These are phyloP conservation scores for Meloidogyne hapla DNA, from an alignment of 1,140 invertebrate species.

Conservation along the genomic window DNA sequence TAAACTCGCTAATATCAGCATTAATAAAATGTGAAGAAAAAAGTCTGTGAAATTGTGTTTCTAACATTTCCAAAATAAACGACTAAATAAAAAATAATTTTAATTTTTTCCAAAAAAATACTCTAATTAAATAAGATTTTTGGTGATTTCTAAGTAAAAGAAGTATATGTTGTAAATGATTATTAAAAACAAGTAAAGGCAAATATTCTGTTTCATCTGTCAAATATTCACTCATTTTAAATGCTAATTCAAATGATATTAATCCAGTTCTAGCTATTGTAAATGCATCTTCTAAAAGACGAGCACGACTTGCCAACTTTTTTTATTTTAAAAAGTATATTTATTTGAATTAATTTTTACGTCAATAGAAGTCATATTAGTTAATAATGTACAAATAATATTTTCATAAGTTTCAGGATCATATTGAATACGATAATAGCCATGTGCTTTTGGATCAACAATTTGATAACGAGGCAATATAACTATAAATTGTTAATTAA, in stretches of 20 bases:
- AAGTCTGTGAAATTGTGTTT: constrained; percentile 23
- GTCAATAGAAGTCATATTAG: constrained; percentile 22
- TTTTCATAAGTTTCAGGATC: constrained; percentile 23
- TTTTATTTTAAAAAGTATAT: background rate
- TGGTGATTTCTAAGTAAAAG: constrained; percentile 24
- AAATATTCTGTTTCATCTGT: constrained; percentile 26
- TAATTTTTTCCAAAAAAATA: background rate
- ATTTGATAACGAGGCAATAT: constrained; percentile 23
- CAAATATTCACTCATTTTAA: constrained; percentile 31
- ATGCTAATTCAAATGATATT: constrained; percentile 13
- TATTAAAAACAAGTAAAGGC: constrained; percentile 37
- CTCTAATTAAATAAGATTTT: constrained; percentile 1
- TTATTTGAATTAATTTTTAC: background rate
- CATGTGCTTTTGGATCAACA: constrained; percentile 26
- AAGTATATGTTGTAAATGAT: constrained; percentile 30
- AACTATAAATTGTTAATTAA: background rate
- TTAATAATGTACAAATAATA: constrained; percentile 20
- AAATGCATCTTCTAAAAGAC: constrained; percentile 35
- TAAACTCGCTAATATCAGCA: constrained; percentile 28
- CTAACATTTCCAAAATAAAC: constrained; percentile 32
- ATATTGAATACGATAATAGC: constrained; percentile 36
- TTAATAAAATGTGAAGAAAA: constrained; percentile 16
- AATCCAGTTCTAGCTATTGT: constrained; percentile 26
- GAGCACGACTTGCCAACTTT: constrained; percentile 28
- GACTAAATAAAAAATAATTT: constrained; percentile 13